Percentiles rank a stretch among this genome's conserved stretches.
phyloP scores from a whole-genome alignment of 2,888 invertebrate genomes.

The Polylopha cassiicola region DNA sequence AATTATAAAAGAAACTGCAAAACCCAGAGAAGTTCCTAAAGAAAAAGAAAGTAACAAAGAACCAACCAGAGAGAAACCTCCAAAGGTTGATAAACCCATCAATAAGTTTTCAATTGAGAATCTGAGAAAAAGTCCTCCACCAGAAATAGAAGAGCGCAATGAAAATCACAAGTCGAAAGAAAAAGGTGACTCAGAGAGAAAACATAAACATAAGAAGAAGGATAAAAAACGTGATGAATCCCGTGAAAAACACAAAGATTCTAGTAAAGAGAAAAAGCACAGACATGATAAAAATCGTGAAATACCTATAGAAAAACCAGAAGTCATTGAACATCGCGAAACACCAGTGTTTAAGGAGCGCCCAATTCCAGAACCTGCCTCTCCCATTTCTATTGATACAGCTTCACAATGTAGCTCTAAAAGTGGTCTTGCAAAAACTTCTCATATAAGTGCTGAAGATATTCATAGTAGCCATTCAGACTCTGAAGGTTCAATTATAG shows the following conservation, averaged over 20 bases:
- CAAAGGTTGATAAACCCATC: conserved; percentile 58
- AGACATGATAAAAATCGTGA: conserved; percentile 76
- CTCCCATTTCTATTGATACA: conserved; percentile 70
- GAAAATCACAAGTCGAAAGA: conserved; percentile 67
- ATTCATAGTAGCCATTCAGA: conserved; percentile 65
- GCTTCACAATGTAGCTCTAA: conserved; percentile 73
- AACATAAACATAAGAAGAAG: conserved; percentile 80
- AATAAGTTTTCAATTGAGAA: conserved; percentile 73
- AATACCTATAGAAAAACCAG: conserved; percentile 66
- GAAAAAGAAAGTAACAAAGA: conserved; percentile 55
- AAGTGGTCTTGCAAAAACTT: conserved; percentile 60
- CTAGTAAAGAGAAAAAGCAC: conserved; percentile 69
- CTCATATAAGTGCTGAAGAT: conserved; percentile 55
- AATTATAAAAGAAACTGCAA: conserved; percentile 28
- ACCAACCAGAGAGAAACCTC: conserved; percentile 54
- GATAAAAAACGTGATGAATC: conserved; percentile 81
- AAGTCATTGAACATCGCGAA: conserved; percentile 63
- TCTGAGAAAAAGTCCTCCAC: conserved; percentile 64
- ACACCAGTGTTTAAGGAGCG: conserved; percentile 62
- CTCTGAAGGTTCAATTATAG: conserved; percentile 63
- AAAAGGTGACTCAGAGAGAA: conserved; percentile 71
- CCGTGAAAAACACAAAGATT: conserved; percentile 79
- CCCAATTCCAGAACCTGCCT: conserved; percentile 56
- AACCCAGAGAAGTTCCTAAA: conserved; percentile 49
- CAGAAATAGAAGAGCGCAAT: conserved; percentile 52